A percentile compares a stretch with the other conserved stretches of the same genome.
Conservation (phyloP, 1,140 invertebrate genomes). For the Platyura marginata region DNA sequence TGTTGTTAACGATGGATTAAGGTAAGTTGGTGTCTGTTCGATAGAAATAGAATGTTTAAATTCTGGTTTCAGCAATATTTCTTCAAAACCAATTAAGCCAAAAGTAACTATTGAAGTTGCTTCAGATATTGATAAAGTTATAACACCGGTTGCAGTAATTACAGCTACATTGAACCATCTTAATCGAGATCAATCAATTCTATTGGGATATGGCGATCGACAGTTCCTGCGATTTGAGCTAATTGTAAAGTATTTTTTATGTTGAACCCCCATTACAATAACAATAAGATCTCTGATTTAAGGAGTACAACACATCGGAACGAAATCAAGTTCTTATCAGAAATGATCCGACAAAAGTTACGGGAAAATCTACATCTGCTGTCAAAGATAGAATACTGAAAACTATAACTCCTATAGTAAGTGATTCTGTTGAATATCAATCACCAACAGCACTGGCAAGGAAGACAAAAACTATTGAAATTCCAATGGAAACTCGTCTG, state of each 20-base stretch:
- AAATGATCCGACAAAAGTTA: conserved; percentile 25
- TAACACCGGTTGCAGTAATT: conserved; percentile 35
- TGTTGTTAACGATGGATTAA: conserved; percentile 46
- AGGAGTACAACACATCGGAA: conserved; percentile 28
- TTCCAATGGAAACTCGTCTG: conserved; percentile 54
- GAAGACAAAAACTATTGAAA: conserved; percentile 32
- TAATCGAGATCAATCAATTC: conserved; percentile 20
- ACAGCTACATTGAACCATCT: conserved; percentile 27
- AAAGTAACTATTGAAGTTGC: conserved; percentile 47
- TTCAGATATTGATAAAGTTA: conserved; percentile 30
- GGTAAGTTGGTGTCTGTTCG: conserved; percentile 8
- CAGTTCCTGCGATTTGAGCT: conserved; percentile 40
- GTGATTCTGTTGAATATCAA: conserved; percentile 22
- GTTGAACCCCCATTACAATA: not conserved
- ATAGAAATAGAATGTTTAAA: not conserved
- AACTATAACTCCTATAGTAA: conserved; percentile 25
- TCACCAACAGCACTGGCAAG: conserved; percentile 24
- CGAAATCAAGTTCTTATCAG: conserved; percentile 36
- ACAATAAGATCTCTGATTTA: conserved; percentile 4
- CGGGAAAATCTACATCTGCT: no score
- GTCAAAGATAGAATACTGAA: conserved; percentile 28
- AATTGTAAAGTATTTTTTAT: conserved; percentile 21
- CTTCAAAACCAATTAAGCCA: conserved; percentile 51
- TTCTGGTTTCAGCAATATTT: conserved; percentile 25
- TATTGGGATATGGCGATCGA: conserved; percentile 35